phyloP scores from a whole-genome alignment of 53 echinoderm and acorn worm species.

The Echinometra lucunter region DNA sequence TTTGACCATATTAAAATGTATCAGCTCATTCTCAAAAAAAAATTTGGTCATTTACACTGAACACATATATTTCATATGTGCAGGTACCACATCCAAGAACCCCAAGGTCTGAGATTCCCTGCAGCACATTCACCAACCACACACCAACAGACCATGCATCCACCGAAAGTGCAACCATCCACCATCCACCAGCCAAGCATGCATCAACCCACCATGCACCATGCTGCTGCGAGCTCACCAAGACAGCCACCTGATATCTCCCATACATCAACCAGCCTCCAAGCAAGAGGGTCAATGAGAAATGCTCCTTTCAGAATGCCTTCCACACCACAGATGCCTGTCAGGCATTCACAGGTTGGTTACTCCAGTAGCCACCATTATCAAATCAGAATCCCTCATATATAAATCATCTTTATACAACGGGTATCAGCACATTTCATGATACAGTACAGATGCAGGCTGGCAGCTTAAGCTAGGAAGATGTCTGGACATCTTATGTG shows the following conservation, averaged over 20 bases:
- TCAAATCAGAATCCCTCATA: no score
- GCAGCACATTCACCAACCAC: neutral
- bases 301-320: constrained; percentile 50
- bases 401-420: no score
- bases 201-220: neutral
- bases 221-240: neutral
- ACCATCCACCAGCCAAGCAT: neutral
- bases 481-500: no score
- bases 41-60: neutral
- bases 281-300: neutral
- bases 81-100: neutral
- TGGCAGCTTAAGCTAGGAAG: no score
- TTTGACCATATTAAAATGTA: no score
- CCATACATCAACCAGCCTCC: neutral
- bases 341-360: neutral
- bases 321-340: constrained; percentile 2
- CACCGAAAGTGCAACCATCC: neutral
- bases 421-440: no score
- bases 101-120: neutral
- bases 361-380: neutral
- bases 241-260: neutral
- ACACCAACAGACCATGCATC: neutral
- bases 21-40: neutral
- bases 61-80: neutral
- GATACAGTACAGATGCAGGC: no score